Conservation (phyloP, 2,888 invertebrate genomes). For the Argyresthia albistria region DNA sequence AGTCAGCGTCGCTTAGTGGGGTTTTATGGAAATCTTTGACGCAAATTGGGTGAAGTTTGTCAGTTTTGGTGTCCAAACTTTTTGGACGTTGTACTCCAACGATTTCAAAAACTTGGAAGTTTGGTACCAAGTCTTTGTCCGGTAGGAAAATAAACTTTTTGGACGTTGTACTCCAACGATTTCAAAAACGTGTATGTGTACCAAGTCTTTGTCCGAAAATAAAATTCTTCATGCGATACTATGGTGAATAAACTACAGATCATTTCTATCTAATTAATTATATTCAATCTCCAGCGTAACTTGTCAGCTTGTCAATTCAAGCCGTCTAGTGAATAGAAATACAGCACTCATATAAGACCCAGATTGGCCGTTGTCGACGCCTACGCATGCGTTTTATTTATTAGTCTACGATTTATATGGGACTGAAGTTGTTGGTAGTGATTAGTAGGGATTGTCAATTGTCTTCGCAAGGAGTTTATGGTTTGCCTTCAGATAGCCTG, state of each 20-base stretch:
- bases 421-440: not conserved
- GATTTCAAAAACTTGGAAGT: too few species aligned
- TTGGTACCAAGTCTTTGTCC: too few species aligned
- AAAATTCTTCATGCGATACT: too few species aligned
- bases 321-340: not conserved
- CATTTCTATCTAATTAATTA: not conserved
- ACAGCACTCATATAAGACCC: not conserved
- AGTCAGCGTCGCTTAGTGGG: constrained; percentile 42
- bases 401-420: not conserved
- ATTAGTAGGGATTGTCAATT: not conserved
- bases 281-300: not conserved
- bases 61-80: not conserved
- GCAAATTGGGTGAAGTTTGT: constrained; percentile 25
- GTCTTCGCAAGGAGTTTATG: not conserved
- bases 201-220: too few species aligned
- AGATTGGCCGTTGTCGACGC: not conserved
- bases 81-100: too few species aligned
- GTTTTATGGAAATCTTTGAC: constrained; percentile 36
- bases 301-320: constrained; percentile 1
- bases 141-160: too few species aligned
- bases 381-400: constrained; percentile 1
- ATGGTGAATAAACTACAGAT: too few species aligned
- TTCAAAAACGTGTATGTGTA: too few species aligned
- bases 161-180: too few species aligned
- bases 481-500: too few species aligned